Evolutionary conservation across 2,113 vertebrate genomes (phyloP), one percentile per base, ranked within the genome.

Genomic region (Pseudois nayaur): DNA sequence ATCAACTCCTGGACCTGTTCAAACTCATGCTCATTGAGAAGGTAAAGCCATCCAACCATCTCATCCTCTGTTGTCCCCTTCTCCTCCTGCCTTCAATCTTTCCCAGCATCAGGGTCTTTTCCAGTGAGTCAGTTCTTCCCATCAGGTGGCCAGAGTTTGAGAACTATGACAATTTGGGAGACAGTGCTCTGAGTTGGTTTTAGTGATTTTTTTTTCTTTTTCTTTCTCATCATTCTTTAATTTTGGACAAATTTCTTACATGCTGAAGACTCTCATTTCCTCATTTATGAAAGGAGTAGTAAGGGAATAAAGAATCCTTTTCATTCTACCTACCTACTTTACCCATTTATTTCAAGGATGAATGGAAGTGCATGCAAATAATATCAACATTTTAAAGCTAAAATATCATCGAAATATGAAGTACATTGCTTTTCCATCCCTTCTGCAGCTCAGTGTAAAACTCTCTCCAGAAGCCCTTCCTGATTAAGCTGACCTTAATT

Each of bases 391-490:
- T 10, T 84, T 87, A 60, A 74, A 52, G 27, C 31, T 21, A 50
- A 91, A 89, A 25, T 91, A 1, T 48, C 12, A 4, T 29, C 33
- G 2, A 76, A 45, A 90, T 74, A 6, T 40, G 43, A 57, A 48
- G 48, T 3, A 14, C 52, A 23, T 45, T 81, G 8, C n/a, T 60
- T 93, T 92, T 55, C 17, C 17, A 7, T 92, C 27, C 10, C 2
- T 33, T 14, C 76, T 8, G 36, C 45, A 87, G 54, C 7, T 12
- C 43, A 79, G 31, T 84, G 71, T 86, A 33, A 86, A 95, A 62
- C 16, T 96, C 50, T 95, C 95, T 92, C 81, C 87, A 87, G 83
- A 83, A 97, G 78, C 4, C 21, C 12, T 92, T 96, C 19, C 50
- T 87, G 60, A 89, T 91, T 67, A 94, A 89, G 31, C 52, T 62